Evolutionary conservation across 2,113 vertebrate genomes (phyloP).

Genomic region (Propithecus coquereli): DNA sequence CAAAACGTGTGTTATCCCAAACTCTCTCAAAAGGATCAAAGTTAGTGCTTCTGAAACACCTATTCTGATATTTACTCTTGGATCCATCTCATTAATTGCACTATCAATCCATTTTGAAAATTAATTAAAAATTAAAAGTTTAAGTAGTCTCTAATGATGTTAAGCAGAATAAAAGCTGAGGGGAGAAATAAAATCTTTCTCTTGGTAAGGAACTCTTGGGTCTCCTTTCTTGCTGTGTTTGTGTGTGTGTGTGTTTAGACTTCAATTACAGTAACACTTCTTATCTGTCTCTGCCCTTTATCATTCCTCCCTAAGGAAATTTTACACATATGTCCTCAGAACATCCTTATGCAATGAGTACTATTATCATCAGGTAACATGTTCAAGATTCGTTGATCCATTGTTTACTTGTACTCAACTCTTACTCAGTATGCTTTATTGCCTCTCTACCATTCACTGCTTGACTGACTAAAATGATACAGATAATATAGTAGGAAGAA

Average conservation of each 20-base stretch:
- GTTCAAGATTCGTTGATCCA: neutral
- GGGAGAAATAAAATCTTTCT: neutral
- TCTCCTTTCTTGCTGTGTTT: neutral
- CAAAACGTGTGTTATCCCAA: neutral
- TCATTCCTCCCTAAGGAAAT: neutral
- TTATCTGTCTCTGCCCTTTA: neutral
- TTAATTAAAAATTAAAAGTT: neutral
- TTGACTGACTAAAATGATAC: neutral
- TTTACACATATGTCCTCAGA: neutral
- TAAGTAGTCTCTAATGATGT: neutral
- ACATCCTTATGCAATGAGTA: neutral
- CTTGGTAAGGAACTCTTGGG: neutral
- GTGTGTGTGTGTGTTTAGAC: neutral
- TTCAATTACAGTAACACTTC: neutral
- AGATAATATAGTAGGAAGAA: neutral
- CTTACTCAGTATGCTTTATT: neutral
- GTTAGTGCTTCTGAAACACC: neutral
- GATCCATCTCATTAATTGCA: neutral
- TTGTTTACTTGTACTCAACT: neutral
- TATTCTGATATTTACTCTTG: neutral
- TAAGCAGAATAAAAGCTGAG: neutral
- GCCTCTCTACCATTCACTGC: neutral
- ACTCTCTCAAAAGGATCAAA: neutral
- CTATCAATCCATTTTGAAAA: neutral
- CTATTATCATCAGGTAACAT: neutral